These are phyloP conservation scores for Coluber constrictor DNA, from an alignment of 2,797 vertebrate species.

Conservation along the genomic window DNA sequence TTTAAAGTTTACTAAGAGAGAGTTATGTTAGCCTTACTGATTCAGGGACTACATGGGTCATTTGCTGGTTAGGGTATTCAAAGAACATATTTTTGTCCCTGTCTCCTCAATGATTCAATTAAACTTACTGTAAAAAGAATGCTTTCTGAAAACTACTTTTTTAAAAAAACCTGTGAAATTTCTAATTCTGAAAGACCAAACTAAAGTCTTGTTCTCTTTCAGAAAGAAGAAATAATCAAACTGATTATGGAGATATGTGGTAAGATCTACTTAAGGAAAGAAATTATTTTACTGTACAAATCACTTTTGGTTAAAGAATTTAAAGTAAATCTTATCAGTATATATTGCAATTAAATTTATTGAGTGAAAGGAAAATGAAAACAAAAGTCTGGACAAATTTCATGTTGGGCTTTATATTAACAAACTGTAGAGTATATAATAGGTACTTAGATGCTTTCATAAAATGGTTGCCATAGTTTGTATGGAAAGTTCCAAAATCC, in stretches of 20 bases:
- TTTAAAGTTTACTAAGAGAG: background rate
- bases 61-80: background rate
- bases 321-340: background rate
- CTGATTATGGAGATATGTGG: slow-evolving; percentile 85
- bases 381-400: background rate
- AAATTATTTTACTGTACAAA: slow-evolving; percentile 3
- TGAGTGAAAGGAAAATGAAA: background rate
- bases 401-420: background rate
- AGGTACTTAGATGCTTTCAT: background rate
- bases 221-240: slow-evolving; percentile 83
- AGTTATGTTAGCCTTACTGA: background rate
- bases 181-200: background rate
- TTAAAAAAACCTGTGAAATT: background rate
- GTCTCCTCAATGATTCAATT: background rate
- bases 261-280: slow-evolving; percentile 69
- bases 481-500: background rate
- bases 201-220: slow-evolving; percentile 44
- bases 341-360: background rate
- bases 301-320: background rate
- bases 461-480: background rate
- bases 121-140: background rate
- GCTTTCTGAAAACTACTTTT: background rate
- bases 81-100: background rate
- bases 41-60: background rate
- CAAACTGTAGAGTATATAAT: background rate